Evolutionary conservation across 2,797 vertebrate genomes (phyloP).

Genomic region (Acanthis flammea): DNA sequence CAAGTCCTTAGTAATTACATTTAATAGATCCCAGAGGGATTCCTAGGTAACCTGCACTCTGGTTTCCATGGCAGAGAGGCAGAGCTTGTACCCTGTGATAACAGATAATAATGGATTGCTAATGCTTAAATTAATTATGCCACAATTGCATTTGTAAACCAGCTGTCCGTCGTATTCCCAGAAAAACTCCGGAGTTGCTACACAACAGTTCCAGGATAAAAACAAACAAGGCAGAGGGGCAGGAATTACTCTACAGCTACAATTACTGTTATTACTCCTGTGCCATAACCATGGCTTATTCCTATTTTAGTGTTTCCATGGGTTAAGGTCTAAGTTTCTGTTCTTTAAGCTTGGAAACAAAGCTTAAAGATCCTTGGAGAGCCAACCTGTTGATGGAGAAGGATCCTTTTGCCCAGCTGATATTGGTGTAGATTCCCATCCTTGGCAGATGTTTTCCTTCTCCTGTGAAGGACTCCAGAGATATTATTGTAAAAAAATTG

Average conservation of each 20-base stretch:
- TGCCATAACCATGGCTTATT: neutral
- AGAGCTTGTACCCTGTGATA: neutral
- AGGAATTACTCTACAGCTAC: neutral
- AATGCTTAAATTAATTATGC: slow-evolving; percentile 50
- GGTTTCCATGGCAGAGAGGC: slow-evolving; percentile 64
- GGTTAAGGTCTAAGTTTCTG: neutral
- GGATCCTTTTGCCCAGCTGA: neutral
- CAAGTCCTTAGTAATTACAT: slow-evolving; percentile 49
- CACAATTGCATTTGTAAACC: slow-evolving; percentile 33
- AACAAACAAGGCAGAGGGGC: neutral
- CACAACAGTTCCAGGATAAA: neutral
- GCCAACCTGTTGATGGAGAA: neutral
- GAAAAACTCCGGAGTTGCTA: neutral
- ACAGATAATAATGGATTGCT: slow-evolving; percentile 41
- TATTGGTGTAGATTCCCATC: fast-evolving
- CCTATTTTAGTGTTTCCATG: neutral
- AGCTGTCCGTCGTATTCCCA: slow-evolving; percentile 23
- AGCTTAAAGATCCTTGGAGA: neutral
- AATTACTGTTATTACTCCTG: fast-evolving
- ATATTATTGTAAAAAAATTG: neutral
- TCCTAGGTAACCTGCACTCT: slow-evolving; percentile 44
- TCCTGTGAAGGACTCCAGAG: neutral
- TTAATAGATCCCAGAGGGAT: slow-evolving; percentile 62
- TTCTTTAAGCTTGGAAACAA: neutral
- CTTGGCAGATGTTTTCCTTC: neutral